Evolutionary conservation across 2,113 vertebrate genomes (phyloP), one percentile per base, ranked within the genome.

Genomic region (Benitochromis conjunctus): DNA sequence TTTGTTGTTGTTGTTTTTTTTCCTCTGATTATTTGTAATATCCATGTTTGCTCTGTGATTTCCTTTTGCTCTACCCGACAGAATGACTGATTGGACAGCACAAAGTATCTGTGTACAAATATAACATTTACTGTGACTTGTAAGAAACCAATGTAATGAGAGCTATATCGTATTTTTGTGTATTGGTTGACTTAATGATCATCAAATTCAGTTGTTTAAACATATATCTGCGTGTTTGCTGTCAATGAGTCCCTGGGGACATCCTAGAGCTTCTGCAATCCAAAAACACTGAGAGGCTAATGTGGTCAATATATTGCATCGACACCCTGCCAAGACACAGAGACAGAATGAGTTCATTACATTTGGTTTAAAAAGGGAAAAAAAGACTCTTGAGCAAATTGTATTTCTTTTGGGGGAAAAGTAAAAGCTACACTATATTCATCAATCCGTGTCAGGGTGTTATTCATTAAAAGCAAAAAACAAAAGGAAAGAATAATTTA

Each of bases 311-410:
- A 78, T 43, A 86, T 34, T 21, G 18, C 83, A 89, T 57, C 76
- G 91, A 90, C 36, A 83, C 34, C 3, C 55, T 82, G 71, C 79
- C 80, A 88, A 79, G 31, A 79, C 34, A 71, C 54, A 76, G 81
- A 90, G 85, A 83, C 85, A 91, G 48, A 86, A 81, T 80, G 54
- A 85, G 81, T 91, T 82, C 48, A 90, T 88, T 83, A 83, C 38
- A 77, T 83, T 56, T 77, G 26, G 53, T 76, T 84, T 38, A 77
- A 56, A 53, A 24, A 43, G 4, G 6, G 3, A 3, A 48, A 3
- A 34, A 38, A 6, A 24, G 18, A 82, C 55, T 10, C 56, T 34
- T 46, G 74, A 78, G 81, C 58, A 53, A 64, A 84, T 34, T 76
- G 8, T 6, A 21, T 69, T 77, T 36, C 48, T 77, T 84, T 85